These are phyloP conservation scores for Eupithecia abbreviata DNA, from an alignment of 2,888 invertebrate genomes.

Conservation along the genomic window DNA sequence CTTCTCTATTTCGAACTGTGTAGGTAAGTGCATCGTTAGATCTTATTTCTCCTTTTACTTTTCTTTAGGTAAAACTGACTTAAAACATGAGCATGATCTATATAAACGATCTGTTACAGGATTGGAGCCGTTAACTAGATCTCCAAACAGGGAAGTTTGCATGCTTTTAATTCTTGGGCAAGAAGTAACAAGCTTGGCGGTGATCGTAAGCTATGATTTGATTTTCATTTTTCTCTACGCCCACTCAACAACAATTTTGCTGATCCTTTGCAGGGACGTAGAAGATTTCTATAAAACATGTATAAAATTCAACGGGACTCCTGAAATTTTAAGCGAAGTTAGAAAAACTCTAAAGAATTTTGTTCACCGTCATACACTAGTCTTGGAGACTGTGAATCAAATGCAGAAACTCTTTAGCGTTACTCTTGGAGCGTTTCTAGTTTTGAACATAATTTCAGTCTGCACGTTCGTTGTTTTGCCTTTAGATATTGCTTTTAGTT, in stretches of 20 bases:
- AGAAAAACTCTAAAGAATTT: constrained; percentile 45
- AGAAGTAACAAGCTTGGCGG: constrained; percentile 48
- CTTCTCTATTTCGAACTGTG: constrained; percentile 51
- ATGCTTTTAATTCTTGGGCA: constrained; percentile 48
- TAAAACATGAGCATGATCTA: not conserved
- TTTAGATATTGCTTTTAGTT: constrained; percentile 49
- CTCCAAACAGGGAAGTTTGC: constrained; percentile 51
- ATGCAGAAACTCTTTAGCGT: constrained; percentile 50
- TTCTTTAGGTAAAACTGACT: not conserved
- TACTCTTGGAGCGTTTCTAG: constrained; percentile 49
- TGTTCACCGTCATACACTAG: constrained; percentile 46
- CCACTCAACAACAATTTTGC: constrained; percentile 52
- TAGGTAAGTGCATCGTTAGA: constrained; percentile 45
- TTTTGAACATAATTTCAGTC: constrained; percentile 49
- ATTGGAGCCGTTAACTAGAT: constrained; percentile 40
- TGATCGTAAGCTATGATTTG: constrained; percentile 49
- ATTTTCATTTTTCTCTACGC: constrained; percentile 52
- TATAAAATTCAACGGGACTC: constrained; percentile 30
- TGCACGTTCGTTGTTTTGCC: constrained; percentile 55
- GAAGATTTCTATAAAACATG: constrained; percentile 38
- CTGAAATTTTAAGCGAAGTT: constrained; percentile 34
- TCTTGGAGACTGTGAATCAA: constrained; percentile 49
- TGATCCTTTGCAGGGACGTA: constrained; percentile 51
- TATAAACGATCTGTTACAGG: constrained; percentile 39
- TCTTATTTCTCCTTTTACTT: not conserved